Percentiles rank a stretch among this genome's conserved stretches.
These are phyloP conservation scores for Petromus typicus DNA, from an alignment of 2,113 vertebrate genomes.

Conservation along the genomic window DNA sequence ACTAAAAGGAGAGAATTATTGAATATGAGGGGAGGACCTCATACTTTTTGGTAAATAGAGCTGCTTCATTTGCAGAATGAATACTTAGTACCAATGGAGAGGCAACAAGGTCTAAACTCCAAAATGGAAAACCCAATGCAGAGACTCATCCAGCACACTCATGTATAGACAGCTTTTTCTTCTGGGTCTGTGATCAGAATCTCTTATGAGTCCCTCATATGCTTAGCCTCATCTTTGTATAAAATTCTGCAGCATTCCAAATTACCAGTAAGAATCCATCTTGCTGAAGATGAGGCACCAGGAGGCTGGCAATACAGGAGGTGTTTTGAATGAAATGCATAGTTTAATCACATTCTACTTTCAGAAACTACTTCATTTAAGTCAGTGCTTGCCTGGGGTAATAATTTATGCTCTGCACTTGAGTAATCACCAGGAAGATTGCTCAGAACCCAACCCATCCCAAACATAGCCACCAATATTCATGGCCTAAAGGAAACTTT, in stretches of 20 bases:
- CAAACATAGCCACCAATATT: slow-evolving; percentile 64
- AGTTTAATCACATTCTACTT: slow-evolving; percentile 82
- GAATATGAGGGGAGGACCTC: background rate
- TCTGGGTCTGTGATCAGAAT: slow-evolving; percentile 46
- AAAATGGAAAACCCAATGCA: slow-evolving; percentile 27
- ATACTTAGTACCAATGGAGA: background rate
- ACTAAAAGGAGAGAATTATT: background rate
- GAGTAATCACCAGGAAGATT: slow-evolving; percentile 79
- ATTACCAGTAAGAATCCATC: slow-evolving; percentile 75
- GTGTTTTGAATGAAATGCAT: slow-evolving; percentile 81
- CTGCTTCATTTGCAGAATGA: background rate
- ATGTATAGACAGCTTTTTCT: background rate
- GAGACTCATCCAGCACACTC: background rate
- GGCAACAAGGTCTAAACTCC: background rate
- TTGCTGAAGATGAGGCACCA: slow-evolving; percentile 73
- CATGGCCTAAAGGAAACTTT: slow-evolving; percentile 65
- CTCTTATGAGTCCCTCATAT: slow-evolving; percentile 47
- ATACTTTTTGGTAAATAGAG: slow-evolving; percentile 12
- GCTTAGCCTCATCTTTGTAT: slow-evolving; percentile 63
- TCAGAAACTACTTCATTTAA: slow-evolving; percentile 82
- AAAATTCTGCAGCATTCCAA: slow-evolving; percentile 72
- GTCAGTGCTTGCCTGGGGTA: slow-evolving; percentile 77
- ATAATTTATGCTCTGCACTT: slow-evolving; percentile 80
- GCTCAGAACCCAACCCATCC: slow-evolving; percentile 66
- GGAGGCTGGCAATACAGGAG: slow-evolving; percentile 76